Conservation (phyloP, 2,113 vertebrate species). For the Apodemus speciosus region DNA sequence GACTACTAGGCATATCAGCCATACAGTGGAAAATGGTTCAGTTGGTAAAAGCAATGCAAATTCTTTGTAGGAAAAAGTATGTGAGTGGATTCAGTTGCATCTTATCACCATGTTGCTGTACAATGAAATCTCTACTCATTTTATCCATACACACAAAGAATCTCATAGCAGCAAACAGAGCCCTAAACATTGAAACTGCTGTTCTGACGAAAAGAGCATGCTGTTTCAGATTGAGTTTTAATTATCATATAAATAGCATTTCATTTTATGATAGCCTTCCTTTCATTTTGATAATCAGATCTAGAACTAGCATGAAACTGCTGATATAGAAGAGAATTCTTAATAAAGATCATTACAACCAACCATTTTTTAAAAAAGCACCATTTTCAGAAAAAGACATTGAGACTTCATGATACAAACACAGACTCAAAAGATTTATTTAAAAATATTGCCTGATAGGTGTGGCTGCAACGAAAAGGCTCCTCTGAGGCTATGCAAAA, state of each 20-base stretch:
- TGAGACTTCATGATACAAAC: background rate
- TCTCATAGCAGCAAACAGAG: background rate
- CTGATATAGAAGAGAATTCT: background rate
- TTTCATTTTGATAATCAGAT: background rate
- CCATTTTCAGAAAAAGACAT: background rate
- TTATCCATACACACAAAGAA: background rate
- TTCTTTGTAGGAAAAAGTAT: background rate
- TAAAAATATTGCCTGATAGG: background rate
- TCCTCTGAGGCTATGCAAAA: background rate
- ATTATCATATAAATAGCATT: background rate
- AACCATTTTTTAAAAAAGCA: background rate
- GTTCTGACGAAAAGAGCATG: background rate
- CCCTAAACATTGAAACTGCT: background rate
- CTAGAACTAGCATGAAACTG: background rate
- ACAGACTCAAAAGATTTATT: background rate
- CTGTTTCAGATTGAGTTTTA: background rate
- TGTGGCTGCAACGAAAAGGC: background rate
- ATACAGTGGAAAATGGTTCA: fast-evolving
- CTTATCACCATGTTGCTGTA: background rate
- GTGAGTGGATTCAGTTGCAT: background rate
- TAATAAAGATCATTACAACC: background rate
- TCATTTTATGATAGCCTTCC: background rate
- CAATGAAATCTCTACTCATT: background rate
- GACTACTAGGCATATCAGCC: background rate
- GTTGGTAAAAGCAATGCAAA: background rate